phyloP scores from a whole-genome alignment of 2,888 invertebrate genomes.

The Dryococelus australis region DNA sequence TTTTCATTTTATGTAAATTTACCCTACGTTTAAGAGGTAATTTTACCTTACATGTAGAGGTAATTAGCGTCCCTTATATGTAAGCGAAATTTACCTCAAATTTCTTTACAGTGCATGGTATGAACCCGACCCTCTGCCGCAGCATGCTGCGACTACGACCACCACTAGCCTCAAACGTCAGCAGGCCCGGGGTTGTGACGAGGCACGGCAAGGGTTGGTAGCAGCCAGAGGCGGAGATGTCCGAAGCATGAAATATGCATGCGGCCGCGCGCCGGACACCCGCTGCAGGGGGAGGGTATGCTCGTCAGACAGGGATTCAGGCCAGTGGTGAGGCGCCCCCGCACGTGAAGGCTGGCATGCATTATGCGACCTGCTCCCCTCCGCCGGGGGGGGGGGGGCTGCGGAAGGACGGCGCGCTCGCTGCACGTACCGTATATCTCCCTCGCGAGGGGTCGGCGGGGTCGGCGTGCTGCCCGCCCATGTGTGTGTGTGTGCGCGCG shows the following conservation, averaged over 20 bases:
- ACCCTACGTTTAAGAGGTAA: too few relatives aligned
- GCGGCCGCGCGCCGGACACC: background rate
- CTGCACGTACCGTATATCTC: background rate
- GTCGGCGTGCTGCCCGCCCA: background rate
- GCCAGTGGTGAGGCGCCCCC: background rate
- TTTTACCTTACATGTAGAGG: too few relatives aligned
- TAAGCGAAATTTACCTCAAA: too few relatives aligned
- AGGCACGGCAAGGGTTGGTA: background rate
- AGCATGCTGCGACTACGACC: too few relatives aligned
- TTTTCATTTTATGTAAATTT: too few relatives aligned
- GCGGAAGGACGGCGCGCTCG: too few relatives aligned
- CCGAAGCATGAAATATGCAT: slow-evolving; percentile 8
- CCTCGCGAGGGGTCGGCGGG: background rate
- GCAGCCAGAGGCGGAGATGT: background rate
- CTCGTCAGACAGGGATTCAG: background rate
- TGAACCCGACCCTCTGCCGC: too few relatives aligned
- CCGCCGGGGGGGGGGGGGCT: too few relatives aligned
- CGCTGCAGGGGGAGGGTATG: background rate
- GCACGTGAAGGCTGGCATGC: background rate
- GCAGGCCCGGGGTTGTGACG: background rate
- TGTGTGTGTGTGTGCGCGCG: too few relatives aligned
- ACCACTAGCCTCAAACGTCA: background rate
- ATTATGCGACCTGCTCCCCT: background rate
- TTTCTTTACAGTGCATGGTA: too few relatives aligned
- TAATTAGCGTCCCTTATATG: too few relatives aligned